Evolutionary conservation across 2,888 invertebrate genomes (phyloP), one percentile per base, ranked within the genome.

Genomic region (Ferdinandea cuprea): DNA sequence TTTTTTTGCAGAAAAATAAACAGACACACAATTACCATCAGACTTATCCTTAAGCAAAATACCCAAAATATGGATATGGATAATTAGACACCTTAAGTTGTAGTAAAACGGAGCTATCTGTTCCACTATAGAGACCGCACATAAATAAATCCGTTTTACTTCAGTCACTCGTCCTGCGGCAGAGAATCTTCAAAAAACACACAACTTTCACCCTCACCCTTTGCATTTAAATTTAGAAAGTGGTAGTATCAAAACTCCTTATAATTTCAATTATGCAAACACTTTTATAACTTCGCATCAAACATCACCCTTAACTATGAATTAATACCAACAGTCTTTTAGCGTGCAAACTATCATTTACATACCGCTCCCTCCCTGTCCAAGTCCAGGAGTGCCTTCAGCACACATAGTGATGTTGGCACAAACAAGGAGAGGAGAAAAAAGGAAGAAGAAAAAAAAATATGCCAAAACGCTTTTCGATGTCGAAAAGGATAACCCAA

Each of bases 401-500:
- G n/a, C 42, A 9, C 71, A 9, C 8, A 40, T 19, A 32, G 8
- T 19, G 59, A 15, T 63, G 40, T 61, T 73, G 56, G 48, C 42
- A 35, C 21, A 59, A 83, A 77, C 35, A 48, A n/a, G 32, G 44
- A 50, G 40, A 25, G 25, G 54, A 17, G 21, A 32, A 15, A 21
- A 52, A 28, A 21, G 13, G 2, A 54, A n/a, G 11, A 46, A 50
- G 28, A 68, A 35, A 56, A 66, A 54, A 46, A 42, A 71, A 63
- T 25, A 21, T 65, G 63, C 68, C 72, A 78, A 84, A 84, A 74
- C 63, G 84, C 73, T 84, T 84, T 84, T 79, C 84, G 78, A 84
- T 84, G 79, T 84, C 84, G 79, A 79, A 84, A 78, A 71, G 84
- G 79, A 84, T 84, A 84, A 84, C 84, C 84, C 79, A 84, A 84